A percentile compares a stretch with the other conserved stretches of the same genome.
Conservation (phyloP, 1,140 invertebrate species). For the Lordiphosa mommai region DNA sequence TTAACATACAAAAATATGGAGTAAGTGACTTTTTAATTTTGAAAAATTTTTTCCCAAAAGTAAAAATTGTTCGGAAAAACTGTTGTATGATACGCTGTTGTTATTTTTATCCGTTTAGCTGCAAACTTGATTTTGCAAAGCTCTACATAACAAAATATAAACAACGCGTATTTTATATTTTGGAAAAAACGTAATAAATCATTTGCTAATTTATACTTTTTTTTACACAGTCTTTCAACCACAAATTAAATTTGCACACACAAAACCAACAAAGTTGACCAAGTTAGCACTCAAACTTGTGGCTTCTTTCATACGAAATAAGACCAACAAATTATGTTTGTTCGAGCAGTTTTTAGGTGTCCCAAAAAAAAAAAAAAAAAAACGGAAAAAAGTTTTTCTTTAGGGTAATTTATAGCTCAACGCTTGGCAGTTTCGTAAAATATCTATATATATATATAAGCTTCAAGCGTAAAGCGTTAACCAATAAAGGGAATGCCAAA, state of each 20-base stretch:
- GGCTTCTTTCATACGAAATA: not conserved
- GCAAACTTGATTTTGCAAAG: no score
- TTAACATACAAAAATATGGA: no score
- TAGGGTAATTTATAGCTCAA: slow-evolving; percentile 27
- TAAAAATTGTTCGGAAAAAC: no score
- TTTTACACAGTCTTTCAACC: not conserved
- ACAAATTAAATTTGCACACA: not conserved
- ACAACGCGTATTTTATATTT: no score
- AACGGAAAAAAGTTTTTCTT: slow-evolving; percentile 8
- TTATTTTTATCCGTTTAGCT: no score
- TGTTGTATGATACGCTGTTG: no score
- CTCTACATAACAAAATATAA: not conserved
- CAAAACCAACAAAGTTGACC: slow-evolving; percentile 19
- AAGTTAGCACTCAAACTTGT: slow-evolving; percentile 19
- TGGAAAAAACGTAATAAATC: no score
- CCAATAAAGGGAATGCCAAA: slow-evolving; percentile 30
- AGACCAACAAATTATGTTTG: not conserved
- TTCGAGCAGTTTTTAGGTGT: no score
- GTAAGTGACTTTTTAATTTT: no score
- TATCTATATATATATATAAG: not conserved
- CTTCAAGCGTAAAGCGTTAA: not conserved
- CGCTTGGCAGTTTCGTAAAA: slow-evolving; percentile 13
- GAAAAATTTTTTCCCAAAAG: no score
- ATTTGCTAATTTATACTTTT: no score
- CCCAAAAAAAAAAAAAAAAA: no score